These are phyloP conservation scores for Arrhamphus sclerolepis DNA, from an alignment of 2,797 vertebrate species.

Conservation along the genomic window DNA sequence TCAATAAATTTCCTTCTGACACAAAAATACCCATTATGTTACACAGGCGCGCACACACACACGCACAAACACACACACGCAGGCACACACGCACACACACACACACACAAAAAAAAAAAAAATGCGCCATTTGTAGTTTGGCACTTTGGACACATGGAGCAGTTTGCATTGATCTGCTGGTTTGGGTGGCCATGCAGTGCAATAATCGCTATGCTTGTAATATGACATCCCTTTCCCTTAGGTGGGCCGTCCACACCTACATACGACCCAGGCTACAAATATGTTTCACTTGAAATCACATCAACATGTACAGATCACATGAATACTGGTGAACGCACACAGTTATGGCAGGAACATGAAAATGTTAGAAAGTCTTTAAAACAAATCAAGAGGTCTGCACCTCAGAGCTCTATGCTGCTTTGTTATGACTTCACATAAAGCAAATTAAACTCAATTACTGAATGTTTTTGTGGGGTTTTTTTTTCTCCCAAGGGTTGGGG, in stretches of 20 bases:
- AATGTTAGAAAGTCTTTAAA: slow-evolving; percentile 62
- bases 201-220: slow-evolving; percentile 66
- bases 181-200: slow-evolving; percentile 78
- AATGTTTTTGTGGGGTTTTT: too few species aligned
- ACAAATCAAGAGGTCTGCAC: slow-evolving; percentile 37
- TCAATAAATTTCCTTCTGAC: slow-evolving; percentile 78
- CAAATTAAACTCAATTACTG: not conserved
- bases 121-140: slow-evolving; percentile 77
- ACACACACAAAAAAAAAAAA: slow-evolving; percentile 28
- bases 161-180: slow-evolving; percentile 85
- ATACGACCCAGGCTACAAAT: slow-evolving; percentile 66
- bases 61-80: slow-evolving; percentile 28
- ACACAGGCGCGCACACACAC: slow-evolving; percentile 54
- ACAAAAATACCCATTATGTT: slow-evolving; percentile 81
- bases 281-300: slow-evolving; percentile 66
- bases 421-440: slow-evolving; percentile 20
- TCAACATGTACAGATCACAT: slow-evolving; percentile 66
- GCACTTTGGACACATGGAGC: slow-evolving; percentile 83
- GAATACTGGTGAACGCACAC: slow-evolving; percentile 57
- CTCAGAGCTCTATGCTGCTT: slow-evolving; percentile 53
- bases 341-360: slow-evolving; percentile 77
- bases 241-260: slow-evolving; percentile 40
- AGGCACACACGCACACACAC: slow-evolving; percentile 30
- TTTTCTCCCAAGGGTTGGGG: too few species aligned
- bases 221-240: slow-evolving; percentile 67